A percentile compares a stretch with the other conserved stretches of the same genome.
Conservation (phyloP, 2,888 invertebrate species). For the Drepana falcataria region DNA sequence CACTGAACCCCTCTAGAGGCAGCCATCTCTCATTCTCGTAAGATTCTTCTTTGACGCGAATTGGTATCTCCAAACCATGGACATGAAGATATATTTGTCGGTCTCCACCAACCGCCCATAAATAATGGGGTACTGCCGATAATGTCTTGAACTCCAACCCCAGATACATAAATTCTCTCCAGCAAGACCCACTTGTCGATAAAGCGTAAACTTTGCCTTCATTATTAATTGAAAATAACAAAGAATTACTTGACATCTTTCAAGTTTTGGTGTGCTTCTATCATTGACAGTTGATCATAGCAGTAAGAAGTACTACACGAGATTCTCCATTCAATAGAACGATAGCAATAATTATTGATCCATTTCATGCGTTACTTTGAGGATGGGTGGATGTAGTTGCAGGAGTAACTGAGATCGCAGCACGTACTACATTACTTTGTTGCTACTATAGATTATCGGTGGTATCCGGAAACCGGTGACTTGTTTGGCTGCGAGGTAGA, state of each 20-base stretch:
- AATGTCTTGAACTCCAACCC: constrained; percentile 94
- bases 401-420: too few relatives aligned
- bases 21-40: constrained; percentile 97
- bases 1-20: constrained; percentile 92
- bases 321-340: too few relatives aligned
- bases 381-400: too few relatives aligned
- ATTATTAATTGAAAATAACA: constrained; percentile 91
- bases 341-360: too few relatives aligned
- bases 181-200: constrained; percentile 88
- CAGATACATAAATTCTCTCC: constrained; percentile 91
- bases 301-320: too few relatives aligned
- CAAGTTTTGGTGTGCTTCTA: not conserved
- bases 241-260: not conserved
- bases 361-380: too few relatives aligned
- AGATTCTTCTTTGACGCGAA: constrained; percentile 92
- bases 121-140: constrained; percentile 89
- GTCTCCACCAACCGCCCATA: constrained; percentile 96
- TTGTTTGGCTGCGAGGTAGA: too few relatives aligned
- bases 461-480: too few relatives aligned
- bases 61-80: constrained; percentile 92
- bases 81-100: constrained; percentile 95
- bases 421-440: too few relatives aligned
- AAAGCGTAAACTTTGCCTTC: constrained; percentile 92
- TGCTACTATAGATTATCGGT: too few relatives aligned
- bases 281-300: not conserved